Evolutionary conservation across 1,140 invertebrate genomes (phyloP), one percentile per base, ranked within the genome.

Genomic region (Hypsibius dujardini): DNA sequence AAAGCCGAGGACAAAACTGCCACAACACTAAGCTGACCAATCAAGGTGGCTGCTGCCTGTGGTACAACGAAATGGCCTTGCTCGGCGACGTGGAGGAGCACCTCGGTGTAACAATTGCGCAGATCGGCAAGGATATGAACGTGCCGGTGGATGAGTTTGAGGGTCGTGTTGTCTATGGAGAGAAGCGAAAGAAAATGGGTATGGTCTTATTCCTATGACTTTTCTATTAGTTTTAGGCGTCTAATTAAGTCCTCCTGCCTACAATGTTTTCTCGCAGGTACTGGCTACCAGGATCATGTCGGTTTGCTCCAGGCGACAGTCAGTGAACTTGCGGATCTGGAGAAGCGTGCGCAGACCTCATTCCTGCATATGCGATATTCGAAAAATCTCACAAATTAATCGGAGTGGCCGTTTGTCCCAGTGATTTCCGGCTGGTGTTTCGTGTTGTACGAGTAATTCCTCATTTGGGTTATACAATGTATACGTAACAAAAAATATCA

Each of bases 41-140:
- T 76, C 82, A 76, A 76, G 84, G 79, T 56, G 95, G 95, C 7
- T 99, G 96, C 79, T 97, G 95, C 78, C 90, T 93, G 75, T 99
- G 95, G 96, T 98, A 96, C 77, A 92, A 98, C 77, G 96, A 99
- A 80, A 87, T 85, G 2, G 86, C 88, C 81, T 90, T 93, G 82
- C 81, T 99, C 71, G 89, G 85, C n/a, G 95, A 98, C 72, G 93
- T 99, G 74, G 95, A 99, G 80, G 95, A 99, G 74, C 94, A 98
- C 81, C 81, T 99, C 59, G 95, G 93, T 74, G 85, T 97, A 2
- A 98, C 95, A 2, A 96, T 99, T 76, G 87, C 90, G 76, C 88
- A 93, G 80, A 83, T 95, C 40, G 87, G 86, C 40, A 78, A 84
- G 1, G 87, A 93, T 75, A 84, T 98, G 75, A 89, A 92, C 76